A percentile compares a stretch with the other conserved stretches of the same genome.
These are phyloP conservation scores for Eciton burchellii DNA, from an alignment of 1,140 invertebrate species.

Conservation along the genomic window DNA sequence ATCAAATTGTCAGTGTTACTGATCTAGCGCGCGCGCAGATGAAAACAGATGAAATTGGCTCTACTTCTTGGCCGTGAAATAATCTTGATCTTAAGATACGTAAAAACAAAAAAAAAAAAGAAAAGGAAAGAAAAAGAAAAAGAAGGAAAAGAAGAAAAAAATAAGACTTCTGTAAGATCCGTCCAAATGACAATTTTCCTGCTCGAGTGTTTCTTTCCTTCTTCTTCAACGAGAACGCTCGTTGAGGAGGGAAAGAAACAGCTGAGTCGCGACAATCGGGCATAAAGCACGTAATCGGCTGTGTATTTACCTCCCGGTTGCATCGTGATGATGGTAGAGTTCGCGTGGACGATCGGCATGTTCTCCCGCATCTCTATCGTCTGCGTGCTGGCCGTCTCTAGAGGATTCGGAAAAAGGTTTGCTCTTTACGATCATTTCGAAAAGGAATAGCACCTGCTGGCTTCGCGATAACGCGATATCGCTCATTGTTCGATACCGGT, in stretches of 20 bases:
- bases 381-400: conserved; percentile 1
- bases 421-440: background rate
- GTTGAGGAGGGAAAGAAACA: background rate
- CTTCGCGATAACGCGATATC: conserved; percentile 19
- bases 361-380: conserved; percentile 51
- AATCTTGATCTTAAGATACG: no score
- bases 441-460: background rate
- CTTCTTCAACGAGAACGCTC: background rate
- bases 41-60: no score
- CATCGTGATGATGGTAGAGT: conserved; percentile 60
- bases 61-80: no score
- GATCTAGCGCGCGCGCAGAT: no score
- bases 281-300: no score
- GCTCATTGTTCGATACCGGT: conserved; percentile 43
- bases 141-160: no score
- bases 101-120: no score
- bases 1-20: no score
- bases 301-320: conserved; percentile 64
- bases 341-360: conserved; percentile 16
- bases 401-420: background rate
- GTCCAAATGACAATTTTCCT: background rate
- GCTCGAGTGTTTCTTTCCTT: background rate
- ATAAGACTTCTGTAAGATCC: no score
- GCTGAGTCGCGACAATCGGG: no score
- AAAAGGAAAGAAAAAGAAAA: no score